Evolutionary conservation across 2,113 vertebrate genomes (phyloP).

Genomic region (Xyliphius kryptos): DNA sequence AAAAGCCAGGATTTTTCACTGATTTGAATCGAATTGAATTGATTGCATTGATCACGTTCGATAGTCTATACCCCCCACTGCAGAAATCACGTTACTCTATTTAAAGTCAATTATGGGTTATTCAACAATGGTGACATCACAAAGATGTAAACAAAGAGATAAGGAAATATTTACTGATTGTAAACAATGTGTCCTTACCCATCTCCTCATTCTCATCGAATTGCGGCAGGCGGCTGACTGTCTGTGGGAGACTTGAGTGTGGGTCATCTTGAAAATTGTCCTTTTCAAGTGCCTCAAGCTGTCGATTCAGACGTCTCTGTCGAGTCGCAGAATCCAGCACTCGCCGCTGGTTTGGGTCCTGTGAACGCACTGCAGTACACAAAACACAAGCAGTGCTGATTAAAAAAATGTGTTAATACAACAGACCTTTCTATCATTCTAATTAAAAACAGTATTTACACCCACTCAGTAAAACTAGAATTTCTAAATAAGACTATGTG

Average conservation of each 20-base stretch:
- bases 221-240: slow-evolving; percentile 74
- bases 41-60: no score
- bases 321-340: slow-evolving; percentile 78
- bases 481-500: not conserved
- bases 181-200: slow-evolving; percentile 42
- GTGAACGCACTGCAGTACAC: slow-evolving; percentile 60
- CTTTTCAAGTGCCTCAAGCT: slow-evolving; percentile 85
- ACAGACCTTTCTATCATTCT: not conserved
- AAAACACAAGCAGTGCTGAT: not conserved
- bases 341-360: slow-evolving; percentile 75
- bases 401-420: no score
- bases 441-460: not conserved
- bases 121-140: not conserved
- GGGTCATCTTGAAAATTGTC: slow-evolving; percentile 92
- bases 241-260: slow-evolving; percentile 72
- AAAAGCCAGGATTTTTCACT: no score
- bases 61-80: no score
- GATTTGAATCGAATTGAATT: no score
- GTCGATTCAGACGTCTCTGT: slow-evolving; percentile 71
- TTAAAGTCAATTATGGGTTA: no score
- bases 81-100: no score
- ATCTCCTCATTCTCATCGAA: slow-evolving; percentile 81
- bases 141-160: not conserved
- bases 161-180: not conserved
- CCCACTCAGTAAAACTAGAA: not conserved